These are phyloP conservation scores for Meriones psammophilus DNA, from an alignment of 2,797 vertebrate genomes.

Conservation along the genomic window DNA sequence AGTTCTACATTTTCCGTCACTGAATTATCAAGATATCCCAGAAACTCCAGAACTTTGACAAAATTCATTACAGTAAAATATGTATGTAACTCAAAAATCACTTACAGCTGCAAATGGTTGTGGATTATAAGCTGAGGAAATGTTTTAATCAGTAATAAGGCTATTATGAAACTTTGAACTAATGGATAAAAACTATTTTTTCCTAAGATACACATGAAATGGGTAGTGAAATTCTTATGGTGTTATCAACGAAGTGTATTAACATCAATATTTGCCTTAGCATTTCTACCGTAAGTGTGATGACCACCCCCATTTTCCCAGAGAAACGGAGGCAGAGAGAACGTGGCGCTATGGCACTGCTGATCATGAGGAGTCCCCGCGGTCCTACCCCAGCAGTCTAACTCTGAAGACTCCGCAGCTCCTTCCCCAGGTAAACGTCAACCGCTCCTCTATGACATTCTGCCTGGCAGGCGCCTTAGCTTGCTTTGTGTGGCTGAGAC, in stretches of 20 bases:
- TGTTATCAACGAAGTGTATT: background rate
- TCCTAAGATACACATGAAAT: background rate
- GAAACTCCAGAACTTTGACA: background rate
- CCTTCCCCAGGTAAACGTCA: background rate
- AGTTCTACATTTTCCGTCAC: too few relatives aligned
- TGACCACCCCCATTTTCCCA: background rate
- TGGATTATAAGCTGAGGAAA: background rate
- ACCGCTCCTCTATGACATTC: background rate
- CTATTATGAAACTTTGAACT: background rate
- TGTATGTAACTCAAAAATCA: background rate
- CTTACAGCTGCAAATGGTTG: background rate
- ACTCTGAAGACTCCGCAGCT: background rate
- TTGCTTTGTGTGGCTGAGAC: background rate
- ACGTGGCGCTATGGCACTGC: background rate
- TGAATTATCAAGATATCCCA: background rate
- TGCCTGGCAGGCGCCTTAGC: background rate
- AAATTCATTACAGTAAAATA: background rate
- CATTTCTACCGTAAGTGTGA: background rate
- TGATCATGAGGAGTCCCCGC: background rate
- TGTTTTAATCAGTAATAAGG: background rate
- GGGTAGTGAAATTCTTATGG: background rate
- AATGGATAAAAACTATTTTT: background rate
- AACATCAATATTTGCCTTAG: background rate
- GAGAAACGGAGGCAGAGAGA: background rate
- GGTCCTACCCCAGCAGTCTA: background rate